These are phyloP conservation scores for Metellina segmentata DNA, from an alignment of 2,888 invertebrate genomes.

Conservation along the genomic window DNA sequence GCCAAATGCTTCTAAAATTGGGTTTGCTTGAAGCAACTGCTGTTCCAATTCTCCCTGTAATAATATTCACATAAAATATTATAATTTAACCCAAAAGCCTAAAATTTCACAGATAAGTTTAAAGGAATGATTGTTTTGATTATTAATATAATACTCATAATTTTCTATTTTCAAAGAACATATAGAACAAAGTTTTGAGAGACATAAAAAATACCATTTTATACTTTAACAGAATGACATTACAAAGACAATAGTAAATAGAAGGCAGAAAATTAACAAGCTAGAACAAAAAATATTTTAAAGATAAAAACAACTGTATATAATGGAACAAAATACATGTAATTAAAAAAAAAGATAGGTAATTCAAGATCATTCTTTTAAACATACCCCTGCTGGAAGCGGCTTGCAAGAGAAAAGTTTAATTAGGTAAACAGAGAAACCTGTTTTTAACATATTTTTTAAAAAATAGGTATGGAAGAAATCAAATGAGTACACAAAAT, in stretches of 20 bases:
- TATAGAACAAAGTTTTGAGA: too few relatives aligned
- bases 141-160: background rate
- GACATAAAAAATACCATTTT: background rate
- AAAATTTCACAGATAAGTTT: too few relatives aligned
- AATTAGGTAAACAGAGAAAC: background rate
- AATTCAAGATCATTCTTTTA: background rate
- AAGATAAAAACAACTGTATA: background rate
- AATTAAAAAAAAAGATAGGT: background rate
- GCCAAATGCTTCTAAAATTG: constrained; percentile 99
- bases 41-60: constrained; percentile 98
- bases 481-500: background rate
- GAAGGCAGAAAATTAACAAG: background rate
- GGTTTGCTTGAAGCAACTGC: constrained; percentile 99
- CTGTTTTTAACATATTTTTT: background rate
- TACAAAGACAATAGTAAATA: background rate
- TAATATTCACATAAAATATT: background rate
- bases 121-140: background rate
- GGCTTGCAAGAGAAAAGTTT: constrained; percentile 42
- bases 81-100: too few relatives aligned
- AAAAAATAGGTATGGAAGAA: background rate
- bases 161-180: too few relatives aligned
- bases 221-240: background rate
- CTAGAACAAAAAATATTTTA: background rate
- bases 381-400: constrained; percentile 71
- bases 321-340: background rate